These are phyloP conservation scores for Thereva unica DNA, from an alignment of 2,888 invertebrate species.

Conservation along the genomic window DNA sequence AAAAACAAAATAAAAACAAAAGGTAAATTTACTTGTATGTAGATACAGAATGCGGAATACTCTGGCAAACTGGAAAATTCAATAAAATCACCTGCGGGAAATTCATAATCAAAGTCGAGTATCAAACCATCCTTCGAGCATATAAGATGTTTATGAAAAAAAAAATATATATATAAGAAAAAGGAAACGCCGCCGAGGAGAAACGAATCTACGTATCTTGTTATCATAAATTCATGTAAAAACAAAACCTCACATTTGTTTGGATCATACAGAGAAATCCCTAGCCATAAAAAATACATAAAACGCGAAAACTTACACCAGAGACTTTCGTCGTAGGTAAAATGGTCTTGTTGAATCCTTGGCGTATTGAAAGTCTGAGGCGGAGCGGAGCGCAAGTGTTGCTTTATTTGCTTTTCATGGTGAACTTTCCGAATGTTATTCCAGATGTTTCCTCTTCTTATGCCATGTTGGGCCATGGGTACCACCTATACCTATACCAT, in stretches of 20 bases:
- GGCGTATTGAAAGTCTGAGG: constrained; percentile 22
- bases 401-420: constrained; percentile 28
- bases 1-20: too few species aligned
- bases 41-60: too few species aligned
- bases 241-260: constrained; percentile 34
- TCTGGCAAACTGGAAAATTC: too few species aligned
- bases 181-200: too few species aligned
- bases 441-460: constrained; percentile 30
- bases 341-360: constrained; percentile 30
- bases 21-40: too few species aligned
- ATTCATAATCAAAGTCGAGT: too few species aligned
- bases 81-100: too few species aligned
- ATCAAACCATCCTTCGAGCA: too few species aligned
- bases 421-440: constrained; percentile 27
- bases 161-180: too few species aligned
- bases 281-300: constrained; percentile 30
- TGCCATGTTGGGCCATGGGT: too few species aligned
- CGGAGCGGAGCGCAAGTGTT: constrained; percentile 19
- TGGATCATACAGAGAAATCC: constrained; percentile 28
- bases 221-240: constrained; percentile 37
- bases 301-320: constrained; percentile 31
- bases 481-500: too few species aligned
- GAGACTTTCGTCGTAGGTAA: constrained; percentile 26
- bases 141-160: too few species aligned
- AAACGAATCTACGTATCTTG: not conserved